phyloP scores from a whole-genome alignment of 2,888 invertebrate genomes.

The Nezara viridula region DNA sequence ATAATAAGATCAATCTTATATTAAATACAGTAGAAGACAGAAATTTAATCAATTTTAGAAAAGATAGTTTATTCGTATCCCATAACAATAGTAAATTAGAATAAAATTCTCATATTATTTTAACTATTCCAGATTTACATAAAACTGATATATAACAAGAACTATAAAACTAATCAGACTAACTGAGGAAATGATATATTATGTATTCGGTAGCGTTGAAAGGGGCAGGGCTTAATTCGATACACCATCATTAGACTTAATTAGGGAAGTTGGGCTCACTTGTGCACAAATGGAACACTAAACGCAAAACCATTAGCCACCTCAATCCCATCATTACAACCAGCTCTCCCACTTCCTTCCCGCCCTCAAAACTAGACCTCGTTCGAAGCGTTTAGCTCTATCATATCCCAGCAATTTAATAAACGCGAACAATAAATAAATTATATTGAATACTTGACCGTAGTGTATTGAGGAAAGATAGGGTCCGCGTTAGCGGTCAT shows the following conservation, averaged over 20 bases:
- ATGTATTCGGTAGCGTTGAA: background rate
- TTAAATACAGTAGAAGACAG: too few species aligned
- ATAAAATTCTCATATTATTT: background rate
- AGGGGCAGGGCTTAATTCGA: background rate
- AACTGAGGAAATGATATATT: background rate
- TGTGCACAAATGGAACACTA: conserved; percentile 26
- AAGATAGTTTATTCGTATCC: too few species aligned
- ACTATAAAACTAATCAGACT: background rate
- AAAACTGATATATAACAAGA: background rate
- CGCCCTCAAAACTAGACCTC: background rate
- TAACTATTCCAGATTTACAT: background rate
- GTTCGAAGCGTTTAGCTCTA: too few species aligned
- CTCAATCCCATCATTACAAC: conserved; percentile 15
- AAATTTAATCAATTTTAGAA: too few species aligned
- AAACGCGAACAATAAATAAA: background rate
- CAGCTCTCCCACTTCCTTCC: background rate
- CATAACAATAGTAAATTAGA: background rate
- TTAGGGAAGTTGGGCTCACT: conserved; percentile 31
- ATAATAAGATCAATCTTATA: too few species aligned
- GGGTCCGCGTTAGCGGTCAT: too few species aligned
- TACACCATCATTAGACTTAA: conserved; percentile 10
- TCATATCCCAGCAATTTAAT: background rate
- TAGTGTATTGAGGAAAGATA: too few species aligned
- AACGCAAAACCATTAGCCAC: conserved; percentile 30
- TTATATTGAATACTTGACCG: too few species aligned